These are phyloP conservation scores for Meriones unguiculatus DNA, from an alignment of 2,113 vertebrate genomes.

Conservation along the genomic window DNA sequence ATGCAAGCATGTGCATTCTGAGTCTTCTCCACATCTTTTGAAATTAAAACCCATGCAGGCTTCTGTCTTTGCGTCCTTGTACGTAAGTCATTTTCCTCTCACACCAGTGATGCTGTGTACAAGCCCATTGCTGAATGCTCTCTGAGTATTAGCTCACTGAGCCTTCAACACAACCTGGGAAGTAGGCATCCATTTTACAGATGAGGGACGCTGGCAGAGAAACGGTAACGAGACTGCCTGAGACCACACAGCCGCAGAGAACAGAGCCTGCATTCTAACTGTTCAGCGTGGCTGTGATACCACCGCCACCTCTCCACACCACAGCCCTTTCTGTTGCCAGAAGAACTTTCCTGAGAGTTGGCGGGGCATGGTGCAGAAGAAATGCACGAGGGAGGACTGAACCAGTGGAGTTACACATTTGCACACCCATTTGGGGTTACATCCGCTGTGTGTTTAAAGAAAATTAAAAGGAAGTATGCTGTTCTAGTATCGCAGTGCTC, in stretches of 20 bases:
- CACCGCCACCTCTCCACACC: neutral
- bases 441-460: neutral
- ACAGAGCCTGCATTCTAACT: neutral
- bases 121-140: neutral
- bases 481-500: neutral
- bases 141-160: neutral
- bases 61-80: neutral
- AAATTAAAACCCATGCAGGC: neutral
- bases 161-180: neutral
- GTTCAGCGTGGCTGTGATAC: neutral
- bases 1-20: neutral
- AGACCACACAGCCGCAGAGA: neutral
- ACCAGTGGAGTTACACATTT: rapidly evolving
- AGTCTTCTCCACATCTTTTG: neutral
- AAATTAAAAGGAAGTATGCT: neutral
- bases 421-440: neutral
- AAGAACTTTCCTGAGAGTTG: neutral
- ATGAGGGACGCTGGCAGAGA: neutral
- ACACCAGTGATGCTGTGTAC: neutral
- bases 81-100: neutral
- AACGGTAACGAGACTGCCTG: neutral
- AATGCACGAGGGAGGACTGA: no score
- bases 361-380: no score
- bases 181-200: neutral
- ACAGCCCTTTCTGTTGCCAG: neutral